Percentiles rank a stretch among this genome's conserved stretches.
Evolutionary conservation across 2,797 vertebrate genomes (phyloP).

Genomic region (Decapterus maruadsi): DNA sequence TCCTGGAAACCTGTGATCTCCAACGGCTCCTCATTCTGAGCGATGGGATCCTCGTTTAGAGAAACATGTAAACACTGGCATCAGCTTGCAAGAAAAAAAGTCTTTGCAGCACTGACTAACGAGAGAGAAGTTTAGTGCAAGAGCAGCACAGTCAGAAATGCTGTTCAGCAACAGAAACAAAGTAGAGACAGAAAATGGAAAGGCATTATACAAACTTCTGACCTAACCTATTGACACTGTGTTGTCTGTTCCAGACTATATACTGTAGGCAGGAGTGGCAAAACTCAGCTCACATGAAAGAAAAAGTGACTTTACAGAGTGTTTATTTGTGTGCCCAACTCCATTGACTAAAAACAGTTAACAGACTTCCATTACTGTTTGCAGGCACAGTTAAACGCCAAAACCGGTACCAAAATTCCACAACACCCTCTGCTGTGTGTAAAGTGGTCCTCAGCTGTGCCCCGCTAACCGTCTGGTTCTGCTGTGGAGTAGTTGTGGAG

Average conservation of each 20-base stretch:
- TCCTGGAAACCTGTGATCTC: not conserved
- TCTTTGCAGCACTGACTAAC: not conserved
- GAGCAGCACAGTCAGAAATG: not conserved
- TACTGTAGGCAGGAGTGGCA: not conserved
- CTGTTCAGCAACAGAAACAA: slow-evolving; percentile 9
- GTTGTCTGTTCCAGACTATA: too few species aligned
- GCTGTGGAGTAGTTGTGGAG: not conserved
- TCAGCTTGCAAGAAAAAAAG: not conserved
- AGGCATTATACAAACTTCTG: too few species aligned
- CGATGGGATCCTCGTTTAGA: not conserved
- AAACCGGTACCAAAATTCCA: slow-evolving; percentile 29
- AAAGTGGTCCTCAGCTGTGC: slow-evolving; percentile 32
- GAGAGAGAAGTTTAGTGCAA: not conserved
- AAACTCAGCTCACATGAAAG: not conserved
- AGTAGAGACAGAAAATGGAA: too few species aligned
- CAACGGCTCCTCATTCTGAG: not conserved
- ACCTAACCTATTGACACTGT: too few species aligned
- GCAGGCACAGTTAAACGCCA: slow-evolving; percentile 24
- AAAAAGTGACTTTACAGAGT: not conserved
- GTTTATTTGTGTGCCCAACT: slow-evolving; percentile 3
- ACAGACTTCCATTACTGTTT: slow-evolving; percentile 29
- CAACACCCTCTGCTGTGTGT: slow-evolving; percentile 32
- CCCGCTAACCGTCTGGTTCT: slow-evolving; percentile 23
- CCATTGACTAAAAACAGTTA: slow-evolving; percentile 17
- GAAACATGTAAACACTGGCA: not conserved